Evolutionary conservation across 2,888 invertebrate genomes (phyloP), one percentile per base, ranked within the genome.

Genomic region (Cryptocheilus praepositus): DNA sequence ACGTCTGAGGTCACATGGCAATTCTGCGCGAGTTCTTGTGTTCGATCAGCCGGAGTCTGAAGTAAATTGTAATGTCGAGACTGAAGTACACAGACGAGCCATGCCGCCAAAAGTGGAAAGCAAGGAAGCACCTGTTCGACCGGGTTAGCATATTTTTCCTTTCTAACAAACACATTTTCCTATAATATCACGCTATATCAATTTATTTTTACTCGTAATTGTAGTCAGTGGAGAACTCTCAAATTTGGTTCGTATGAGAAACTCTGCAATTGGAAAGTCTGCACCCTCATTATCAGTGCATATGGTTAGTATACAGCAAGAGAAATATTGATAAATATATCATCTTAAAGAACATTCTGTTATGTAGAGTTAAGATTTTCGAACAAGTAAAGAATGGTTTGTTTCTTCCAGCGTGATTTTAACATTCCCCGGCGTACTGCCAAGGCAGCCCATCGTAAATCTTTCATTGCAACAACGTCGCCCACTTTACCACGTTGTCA

Each of bases 261-360:
- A 94, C 85, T 96, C 96, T 7, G 92, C 94, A 60, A 92, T 98
- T 82, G 98, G 98, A 60, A 97, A 98, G 89, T 98, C 98, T 1
- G 98, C 98, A 70, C 98, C 98, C 56, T 96, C 97, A 61, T 91
- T 98, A 74, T 96, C 97, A 59, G 83, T 87, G 87, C 93, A 93
- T 84, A 93, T 93, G 93, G 94, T 93, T 88, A 91, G 90, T 86
- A 19, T 18, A 8, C 15, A 25, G 7, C 25, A 2, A 57, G 25
- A 15, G 11, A 22, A 46, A 21, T 21, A 36, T 16, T 22, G 5
- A 18, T 21, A 21, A 19, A 2, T 1, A 22, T 53, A 21, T 25
- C 8, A 49, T 49, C 7, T 53, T 19, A 21, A 53, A 53, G 16
- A 21, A 21, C 25, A 53, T 21, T 53, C 0, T 5, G 11, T 36